A percentile compares a stretch with the other conserved stretches of the same genome.
Conservation (phyloP, 1,140 invertebrate genomes). For the Apis dorsata region DNA sequence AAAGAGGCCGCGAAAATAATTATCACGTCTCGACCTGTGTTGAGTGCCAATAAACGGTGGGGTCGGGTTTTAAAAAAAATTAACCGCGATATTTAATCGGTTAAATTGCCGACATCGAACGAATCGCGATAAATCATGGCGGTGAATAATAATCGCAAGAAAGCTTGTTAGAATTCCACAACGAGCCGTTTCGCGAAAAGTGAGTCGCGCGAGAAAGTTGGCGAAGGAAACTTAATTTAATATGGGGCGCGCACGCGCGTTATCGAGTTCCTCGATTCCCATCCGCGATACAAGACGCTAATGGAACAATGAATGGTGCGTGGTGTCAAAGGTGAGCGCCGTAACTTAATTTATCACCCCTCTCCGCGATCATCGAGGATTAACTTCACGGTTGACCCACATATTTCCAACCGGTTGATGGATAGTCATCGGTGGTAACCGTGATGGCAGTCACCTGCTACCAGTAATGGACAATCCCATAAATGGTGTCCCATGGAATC, state of each 20-base stretch:
- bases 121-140: not conserved
- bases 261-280: not conserved
- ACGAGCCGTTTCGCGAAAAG: no score
- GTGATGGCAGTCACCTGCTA: conserved; percentile 62
- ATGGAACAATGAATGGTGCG: conserved; percentile 36
- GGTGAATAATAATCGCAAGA: conserved; percentile 1
- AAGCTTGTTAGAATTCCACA: not conserved
- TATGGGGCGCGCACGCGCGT: not conserved
- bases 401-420: conserved; percentile 59
- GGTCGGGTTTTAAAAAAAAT: not conserved
- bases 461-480: conserved; percentile 60
- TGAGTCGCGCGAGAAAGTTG: not conserved
- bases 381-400: conserved; percentile 58
- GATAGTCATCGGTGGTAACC: conserved; percentile 59
- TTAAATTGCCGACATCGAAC: not conserved
- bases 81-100: not conserved
- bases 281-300: not conserved
- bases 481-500: conserved; percentile 48
- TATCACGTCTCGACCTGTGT: no score
- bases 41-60: not conserved
- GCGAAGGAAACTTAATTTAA: not conserved
- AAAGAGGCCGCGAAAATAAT: not conserved
- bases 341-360: conserved; percentile 54
- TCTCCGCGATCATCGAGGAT: conserved; percentile 32
- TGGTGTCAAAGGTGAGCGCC: conserved; percentile 33